Percentiles rank a stretch among this genome's conserved stretches.
Evolutionary conservation across 2,797 vertebrate genomes (phyloP).

Genomic region (Smutsia temminckii): DNA sequence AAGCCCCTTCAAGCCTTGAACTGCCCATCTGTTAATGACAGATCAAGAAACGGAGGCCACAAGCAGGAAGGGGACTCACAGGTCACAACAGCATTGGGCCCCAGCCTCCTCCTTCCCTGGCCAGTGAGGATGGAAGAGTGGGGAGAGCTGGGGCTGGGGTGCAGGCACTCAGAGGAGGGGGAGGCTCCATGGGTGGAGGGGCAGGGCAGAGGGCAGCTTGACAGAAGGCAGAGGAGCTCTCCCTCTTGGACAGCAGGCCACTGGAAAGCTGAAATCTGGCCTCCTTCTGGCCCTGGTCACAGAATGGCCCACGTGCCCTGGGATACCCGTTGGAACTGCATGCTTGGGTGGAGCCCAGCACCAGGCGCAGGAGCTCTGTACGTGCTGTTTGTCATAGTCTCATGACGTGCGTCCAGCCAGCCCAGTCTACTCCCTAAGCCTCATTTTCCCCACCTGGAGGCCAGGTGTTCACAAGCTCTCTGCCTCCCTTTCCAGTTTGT

Average conservation of each 20-base stretch:
- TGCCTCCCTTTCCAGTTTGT: neutral
- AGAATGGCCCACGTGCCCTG: neutral
- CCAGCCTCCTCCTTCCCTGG: neutral
- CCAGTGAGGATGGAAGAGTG: neutral
- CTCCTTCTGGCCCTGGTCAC: neutral
- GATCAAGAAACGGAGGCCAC: neutral
- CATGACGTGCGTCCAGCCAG: neutral
- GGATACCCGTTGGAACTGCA: neutral
- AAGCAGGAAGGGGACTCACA: neutral
- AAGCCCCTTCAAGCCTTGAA: neutral
- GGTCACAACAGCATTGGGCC: neutral
- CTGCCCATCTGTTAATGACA: neutral
- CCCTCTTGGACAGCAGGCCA: neutral
- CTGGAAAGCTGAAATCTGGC: neutral
- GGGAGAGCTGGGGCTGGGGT: neutral
- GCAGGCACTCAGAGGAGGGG: neutral
- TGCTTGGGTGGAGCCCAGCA: neutral
- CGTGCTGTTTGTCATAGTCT: neutral
- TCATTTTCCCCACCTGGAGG: neutral
- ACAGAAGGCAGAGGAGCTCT: neutral
- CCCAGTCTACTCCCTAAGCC: neutral
- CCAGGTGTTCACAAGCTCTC: neutral
- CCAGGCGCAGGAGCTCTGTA: neutral
- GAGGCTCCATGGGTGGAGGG: neutral
- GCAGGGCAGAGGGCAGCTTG: neutral